phyloP scores from a whole-genome alignment of 2,888 invertebrate species.

The Notodonta dromedarius region DNA sequence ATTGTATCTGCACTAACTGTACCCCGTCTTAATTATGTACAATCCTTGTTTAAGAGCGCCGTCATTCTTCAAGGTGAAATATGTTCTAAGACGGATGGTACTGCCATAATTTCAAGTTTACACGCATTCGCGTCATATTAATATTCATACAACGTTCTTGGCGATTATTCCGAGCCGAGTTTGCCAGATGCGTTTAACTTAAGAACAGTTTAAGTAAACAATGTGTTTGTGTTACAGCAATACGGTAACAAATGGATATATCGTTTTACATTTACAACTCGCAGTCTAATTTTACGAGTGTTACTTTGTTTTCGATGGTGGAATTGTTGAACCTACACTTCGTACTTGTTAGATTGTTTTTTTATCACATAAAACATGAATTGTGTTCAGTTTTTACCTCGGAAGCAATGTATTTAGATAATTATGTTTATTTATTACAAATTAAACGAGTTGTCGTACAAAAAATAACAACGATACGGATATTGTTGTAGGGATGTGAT shows the following conservation, averaged over 20 bases:
- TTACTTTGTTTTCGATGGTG: constrained; percentile 56
- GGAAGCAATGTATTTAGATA: background rate
- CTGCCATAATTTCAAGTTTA: constrained; percentile 53
- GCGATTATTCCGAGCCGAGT: constrained; percentile 61
- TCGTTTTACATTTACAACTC: constrained; percentile 65
- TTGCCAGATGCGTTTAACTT: constrained; percentile 50
- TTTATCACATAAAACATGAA: constrained; percentile 14
- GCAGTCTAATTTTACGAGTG: constrained; percentile 51
- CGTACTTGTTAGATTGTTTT: constrained; percentile 40
- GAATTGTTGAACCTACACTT: constrained; percentile 48
- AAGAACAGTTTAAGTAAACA: constrained; percentile 48
- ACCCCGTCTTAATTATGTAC: constrained; percentile 19
- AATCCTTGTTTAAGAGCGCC: constrained; percentile 18
- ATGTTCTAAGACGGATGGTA: constrained; percentile 36
- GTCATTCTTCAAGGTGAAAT: constrained; percentile 21
- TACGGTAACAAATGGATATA: constrained; percentile 64
- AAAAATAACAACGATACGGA: no score
- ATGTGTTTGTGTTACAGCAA: constrained; percentile 58
- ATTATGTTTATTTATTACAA: no score
- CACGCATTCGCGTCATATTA: constrained; percentile 52
- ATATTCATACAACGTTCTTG: constrained; percentile 65
- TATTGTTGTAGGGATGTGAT: no score
- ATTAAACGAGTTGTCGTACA: no score
- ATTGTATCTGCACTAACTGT: constrained; percentile 16
- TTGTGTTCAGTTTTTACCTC: background rate